phyloP scores from a whole-genome alignment of 2,888 invertebrate genomes.

The Cosmia pyralina region DNA sequence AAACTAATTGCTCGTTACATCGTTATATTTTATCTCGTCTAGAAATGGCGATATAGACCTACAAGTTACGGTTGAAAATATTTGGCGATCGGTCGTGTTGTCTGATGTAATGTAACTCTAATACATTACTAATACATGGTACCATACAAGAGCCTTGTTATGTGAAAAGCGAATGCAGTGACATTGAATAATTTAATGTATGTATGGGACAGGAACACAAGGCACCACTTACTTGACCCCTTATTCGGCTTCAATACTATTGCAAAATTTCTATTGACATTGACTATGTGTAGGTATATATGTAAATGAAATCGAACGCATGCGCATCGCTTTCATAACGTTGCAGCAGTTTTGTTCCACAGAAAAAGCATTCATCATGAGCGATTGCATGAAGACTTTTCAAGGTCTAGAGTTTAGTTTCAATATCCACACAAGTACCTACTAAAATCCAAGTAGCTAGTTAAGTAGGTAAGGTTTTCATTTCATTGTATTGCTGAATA shows the following conservation, averaged over 20 bases:
- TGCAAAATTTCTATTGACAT: conserved; percentile 78
- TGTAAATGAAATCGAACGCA: conserved; percentile 69
- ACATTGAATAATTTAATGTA: conserved; percentile 62
- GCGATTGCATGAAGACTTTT: conserved; percentile 28
- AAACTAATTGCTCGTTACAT: conserved; percentile 55
- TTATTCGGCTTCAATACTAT: conserved; percentile 70
- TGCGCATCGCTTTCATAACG: conserved; percentile 64
- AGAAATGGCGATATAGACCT: conserved; percentile 30
- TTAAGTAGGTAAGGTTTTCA: neutral
- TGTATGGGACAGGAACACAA: conserved; percentile 42
- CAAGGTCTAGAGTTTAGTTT: conserved; percentile 12
- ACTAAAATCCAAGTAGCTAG: too few species aligned
- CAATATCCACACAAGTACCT: too few species aligned
- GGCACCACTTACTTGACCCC: conserved; percentile 67
- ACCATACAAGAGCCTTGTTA: conserved; percentile 16
- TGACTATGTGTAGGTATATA: conserved; percentile 60
- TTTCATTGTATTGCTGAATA: neutral
- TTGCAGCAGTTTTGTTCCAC: conserved; percentile 47
- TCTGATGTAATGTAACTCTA: conserved; percentile 42
- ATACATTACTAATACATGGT: conserved; percentile 12
- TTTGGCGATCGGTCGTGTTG: conserved; percentile 20
- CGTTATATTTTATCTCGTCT: conserved; percentile 24
- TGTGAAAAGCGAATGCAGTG: conserved; percentile 46
- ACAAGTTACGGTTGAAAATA: conserved; percentile 26
- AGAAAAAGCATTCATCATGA: conserved; percentile 42